Base-by-base conservation (phyloP, 2,113 vertebrate genomes). In the Oncorhynchus masou region DNA sequence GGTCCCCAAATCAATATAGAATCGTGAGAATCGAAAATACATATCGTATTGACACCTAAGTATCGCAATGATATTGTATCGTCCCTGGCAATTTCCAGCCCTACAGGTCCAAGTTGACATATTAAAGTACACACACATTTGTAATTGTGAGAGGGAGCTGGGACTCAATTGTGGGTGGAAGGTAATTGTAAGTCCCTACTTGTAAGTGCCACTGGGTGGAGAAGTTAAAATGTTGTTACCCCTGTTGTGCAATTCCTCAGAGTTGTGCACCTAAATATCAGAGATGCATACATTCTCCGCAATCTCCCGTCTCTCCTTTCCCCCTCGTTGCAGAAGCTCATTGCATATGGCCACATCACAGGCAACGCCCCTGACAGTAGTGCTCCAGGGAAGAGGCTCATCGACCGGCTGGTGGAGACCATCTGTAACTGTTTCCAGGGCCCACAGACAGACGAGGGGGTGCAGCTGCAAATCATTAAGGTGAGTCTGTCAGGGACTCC, bases 401-500 rank as follows among this genome's bases (percentile, higher is more conserved):
- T 99, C 6, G 98, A 99, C 89, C 93, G 97, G n/a, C 94, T 99
- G 71, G 93, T 98, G 79, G 97, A 99, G 83, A 98, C 96, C 11
- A 92, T 99, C 85, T 99, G 98, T 88, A 96, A 92, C 87, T 98
- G 97, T 84, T 99, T 99, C 85, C 97, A 98, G 86, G 97, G 97
- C 4, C 96, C 97, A 5, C 97, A 98, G 77, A 99, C 97, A 0
- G 98, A 99, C 66, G 98, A 99, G 86, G 97, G 97, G 4, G 97
- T 99, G 29, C 97, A 99, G 75, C 94, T 99, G 49, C 97, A 99
- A 90, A 99, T 99, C 86, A 99, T 99, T 87, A 99, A 99, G 96
- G 97, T 98, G 91, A 51, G 12, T 54, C 15, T 54, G 51, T 19
- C 15, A 54, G 51, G 51, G 51, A 54, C 51, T 54, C 39, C 51